Base-by-base conservation (phyloP, 2,113 vertebrate genomes). In the Thryonomys swinderianus region DNA sequence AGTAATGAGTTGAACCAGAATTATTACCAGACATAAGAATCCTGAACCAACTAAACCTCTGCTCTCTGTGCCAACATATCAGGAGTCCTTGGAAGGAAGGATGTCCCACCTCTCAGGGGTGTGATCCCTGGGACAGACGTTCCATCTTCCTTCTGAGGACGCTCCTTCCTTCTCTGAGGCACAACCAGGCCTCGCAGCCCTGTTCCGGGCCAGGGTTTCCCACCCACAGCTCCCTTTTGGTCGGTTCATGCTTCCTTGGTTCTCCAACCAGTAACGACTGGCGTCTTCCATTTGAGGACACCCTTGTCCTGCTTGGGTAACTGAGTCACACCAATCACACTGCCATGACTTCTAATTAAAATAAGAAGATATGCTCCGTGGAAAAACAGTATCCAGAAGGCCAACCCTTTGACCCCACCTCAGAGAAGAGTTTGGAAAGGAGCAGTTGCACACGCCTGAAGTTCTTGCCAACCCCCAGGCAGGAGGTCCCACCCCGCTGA, bases 401-500 rank as follows among this genome's bases (percentile, higher is more conserved):
- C 79, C 25, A 57, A 27, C 11, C 42, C 12, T 94, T 21, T n/a
- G 61, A n/a, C 12, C 37, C 59, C 1, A 0, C 51, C 3, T 90
- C 32, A 53, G 45, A 93, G 66, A 84, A 93, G 80, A 81, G 48
- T 81, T n/a, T 82, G 53, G 61, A 30, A 83, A 79, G 42, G 62
- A 14, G 3, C 12, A 8, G 0, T 40, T 85, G 30, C 7, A 2
- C 1, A 62, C 7, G 25, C 32, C 62, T 62, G 42, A 7, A 25
- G 11, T 7, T 89, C 2, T 40, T 74, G 48, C 66, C 86, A 80
- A 3, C 16, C 14, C 20, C 27, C 2, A 0, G 27, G n/a, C 45
- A 69, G 32, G 48, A 84, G n/a, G 45, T 7, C 71, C 25, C 42
- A 48, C 30, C 57, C 34, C 27, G 3, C 30, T 80, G 82, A 37